Conservation (phyloP, 2,888 invertebrate species). For the Aquatica leii region DNA sequence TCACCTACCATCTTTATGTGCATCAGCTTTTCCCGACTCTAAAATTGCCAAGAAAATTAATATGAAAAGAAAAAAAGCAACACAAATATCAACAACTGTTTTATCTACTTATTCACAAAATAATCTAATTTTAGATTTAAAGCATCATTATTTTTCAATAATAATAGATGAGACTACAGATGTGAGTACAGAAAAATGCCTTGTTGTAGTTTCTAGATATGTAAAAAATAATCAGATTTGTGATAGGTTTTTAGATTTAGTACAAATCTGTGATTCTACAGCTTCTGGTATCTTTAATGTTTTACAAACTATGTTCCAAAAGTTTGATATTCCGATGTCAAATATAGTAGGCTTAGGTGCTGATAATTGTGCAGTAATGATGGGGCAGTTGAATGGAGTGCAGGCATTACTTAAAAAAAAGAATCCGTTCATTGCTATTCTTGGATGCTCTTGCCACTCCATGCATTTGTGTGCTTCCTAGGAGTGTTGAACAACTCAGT, state of each 20-base stretch:
- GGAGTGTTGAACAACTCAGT: background rate
- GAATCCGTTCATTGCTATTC: background rate
- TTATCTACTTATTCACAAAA: too few relatives aligned
- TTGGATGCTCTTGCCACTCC: background rate
- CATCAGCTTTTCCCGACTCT: too few relatives aligned
- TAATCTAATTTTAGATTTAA: conserved; percentile 1
- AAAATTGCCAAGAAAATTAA: background rate
- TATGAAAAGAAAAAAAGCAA: conserved; percentile 11
- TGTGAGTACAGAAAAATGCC: background rate
- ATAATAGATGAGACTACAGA: conserved; percentile 11
- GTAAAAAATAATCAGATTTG: background rate
- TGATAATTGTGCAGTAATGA: background rate
- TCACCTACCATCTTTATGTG: background rate
- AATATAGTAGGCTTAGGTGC: background rate
- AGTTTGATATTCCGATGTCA: background rate
- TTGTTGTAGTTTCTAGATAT: conserved; percentile 3
- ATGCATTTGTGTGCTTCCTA: background rate
- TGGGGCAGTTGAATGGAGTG: background rate
- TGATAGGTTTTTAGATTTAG: conserved; percentile 1
- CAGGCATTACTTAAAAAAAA: background rate
- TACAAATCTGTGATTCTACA: background rate
- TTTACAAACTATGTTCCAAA: background rate
- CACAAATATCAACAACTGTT: background rate
- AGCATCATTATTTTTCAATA: background rate
- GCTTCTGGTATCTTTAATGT: background rate